Conservation (phyloP, 2,797 vertebrate species). For the Neomorphus geoffroyi region DNA sequence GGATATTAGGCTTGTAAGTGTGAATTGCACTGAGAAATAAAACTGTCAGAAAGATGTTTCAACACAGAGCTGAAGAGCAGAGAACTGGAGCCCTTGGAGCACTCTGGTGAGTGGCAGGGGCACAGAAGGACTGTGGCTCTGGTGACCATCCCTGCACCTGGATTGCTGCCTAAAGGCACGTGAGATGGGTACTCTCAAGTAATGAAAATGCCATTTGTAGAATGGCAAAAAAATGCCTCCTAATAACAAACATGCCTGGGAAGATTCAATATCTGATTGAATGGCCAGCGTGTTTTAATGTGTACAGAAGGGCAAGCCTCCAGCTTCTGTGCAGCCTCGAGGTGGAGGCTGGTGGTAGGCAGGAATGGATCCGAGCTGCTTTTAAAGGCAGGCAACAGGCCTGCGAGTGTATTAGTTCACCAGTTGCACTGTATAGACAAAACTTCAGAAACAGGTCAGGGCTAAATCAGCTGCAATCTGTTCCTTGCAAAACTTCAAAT, state of each 20-base stretch:
- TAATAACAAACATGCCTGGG: background rate
- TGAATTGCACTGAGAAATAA: background rate
- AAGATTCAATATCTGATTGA: background rate
- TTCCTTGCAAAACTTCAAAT: background rate
- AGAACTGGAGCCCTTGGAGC: background rate
- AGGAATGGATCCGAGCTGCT: background rate
- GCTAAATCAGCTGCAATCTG: background rate
- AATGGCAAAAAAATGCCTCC: background rate
- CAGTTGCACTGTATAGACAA: background rate
- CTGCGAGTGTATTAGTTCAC: background rate
- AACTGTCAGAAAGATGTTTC: background rate
- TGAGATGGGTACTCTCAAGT: background rate
- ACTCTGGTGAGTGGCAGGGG: rapidly evolving
- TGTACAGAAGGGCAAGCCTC: rapidly evolving
- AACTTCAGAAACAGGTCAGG: background rate
- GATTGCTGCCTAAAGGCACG: background rate
- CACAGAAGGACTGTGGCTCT: too few relatives aligned
- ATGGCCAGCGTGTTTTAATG: background rate
- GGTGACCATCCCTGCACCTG: background rate
- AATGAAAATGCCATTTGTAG: background rate
- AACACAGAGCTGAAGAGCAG: rapidly evolving
- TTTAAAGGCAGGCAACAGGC: background rate
- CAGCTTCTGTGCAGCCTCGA: background rate
- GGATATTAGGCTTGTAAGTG: background rate
- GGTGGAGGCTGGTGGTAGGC: background rate